A percentile compares a stretch with the other conserved stretches of the same genome.
phyloP scores from a whole-genome alignment of 2,888 invertebrate species.

The Agonopterix heracliana region DNA sequence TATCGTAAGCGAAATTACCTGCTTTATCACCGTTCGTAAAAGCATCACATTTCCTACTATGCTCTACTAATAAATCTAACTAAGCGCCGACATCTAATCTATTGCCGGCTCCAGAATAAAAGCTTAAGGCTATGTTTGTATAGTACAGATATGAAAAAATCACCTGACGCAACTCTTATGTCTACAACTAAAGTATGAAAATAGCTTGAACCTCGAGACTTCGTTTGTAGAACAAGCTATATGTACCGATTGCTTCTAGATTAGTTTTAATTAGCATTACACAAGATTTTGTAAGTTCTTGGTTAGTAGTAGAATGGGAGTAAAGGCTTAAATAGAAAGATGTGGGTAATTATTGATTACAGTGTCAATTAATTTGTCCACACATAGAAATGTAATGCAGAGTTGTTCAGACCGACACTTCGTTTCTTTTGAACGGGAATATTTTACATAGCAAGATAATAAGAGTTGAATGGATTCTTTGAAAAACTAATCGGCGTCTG shows the following conservation, averaged over 20 bases:
- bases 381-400: conserved; percentile 4
- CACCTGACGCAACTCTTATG: too few relatives aligned
- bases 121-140: conserved; percentile 20
- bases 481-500: too few relatives aligned
- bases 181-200: too few relatives aligned
- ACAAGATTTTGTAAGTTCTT: conserved; percentile 33
- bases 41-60: conserved; percentile 14
- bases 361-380: neutral
- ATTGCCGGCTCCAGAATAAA: conserved; percentile 21
- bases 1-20: too few relatives aligned
- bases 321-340: conserved; percentile 6
- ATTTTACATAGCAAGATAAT: too few relatives aligned
- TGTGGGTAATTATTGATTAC: neutral
- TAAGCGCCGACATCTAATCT: conserved; percentile 42
- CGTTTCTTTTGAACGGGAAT: neutral
- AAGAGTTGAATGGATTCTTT: too few relatives aligned
- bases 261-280: conserved; percentile 39
- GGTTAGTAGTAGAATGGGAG: conserved; percentile 11
- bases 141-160: conserved; percentile 3
- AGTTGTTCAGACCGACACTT: neutral
- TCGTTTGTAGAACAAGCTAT: too few relatives aligned
- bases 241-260: conserved; percentile 4
- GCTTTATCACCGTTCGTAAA: too few relatives aligned
- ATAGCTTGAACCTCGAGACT: too few relatives aligned
- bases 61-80: conserved; percentile 41